Base-by-base conservation (phyloP, 2,797 vertebrate species). In the Spheniscus humboldti region DNA sequence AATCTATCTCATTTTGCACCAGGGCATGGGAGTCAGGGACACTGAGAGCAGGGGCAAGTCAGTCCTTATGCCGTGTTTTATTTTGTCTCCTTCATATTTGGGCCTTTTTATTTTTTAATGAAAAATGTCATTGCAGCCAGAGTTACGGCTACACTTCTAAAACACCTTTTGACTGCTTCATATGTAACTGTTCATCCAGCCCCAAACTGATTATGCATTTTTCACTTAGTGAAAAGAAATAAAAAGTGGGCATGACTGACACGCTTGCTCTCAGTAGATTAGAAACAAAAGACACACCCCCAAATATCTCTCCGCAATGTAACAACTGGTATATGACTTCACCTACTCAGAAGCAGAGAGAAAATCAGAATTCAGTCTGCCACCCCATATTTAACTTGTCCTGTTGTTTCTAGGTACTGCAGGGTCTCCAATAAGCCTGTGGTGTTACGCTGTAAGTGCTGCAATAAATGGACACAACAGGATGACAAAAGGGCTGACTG, bases 381-480 rank as follows among this genome's bases (percentile, higher is more conserved):
- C 56, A 71, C 79, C 59, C 87, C 52, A 7, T 94, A 81, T 96
- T 95, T 92, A 95, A 78, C 79, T 83, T 90, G 39, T 73, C 76
- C 92, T 59, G 47, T 84, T 91, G 78, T 95, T 92, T 92, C 57
- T 68, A 14, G 73, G 66, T 97, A 66, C 81, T 81, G 89, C 79
- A 35, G 92, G 92, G 82, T 93, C 95, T 94, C 76, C 71, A 88
- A 24, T 83, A 94, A 86, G 86, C 92, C 85, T 78, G 69, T 90
- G 73, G 75, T 81, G 89, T 64, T 94, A 24, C 45, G 64, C 69
- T 82, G 8, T 79, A 94, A 94, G 71, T 84, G 85, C 91, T 81
- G 87, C 92, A 87, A 71, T 95, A 96, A 93, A 79, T 86, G 95
- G 92, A 80, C 80, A 78, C 92, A 95, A 89, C 86, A 77, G 95